Evolutionary conservation across 2,797 vertebrate species (phyloP), one percentile per base, ranked within the genome.

Genomic region (Bovichtus diacanthus): DNA sequence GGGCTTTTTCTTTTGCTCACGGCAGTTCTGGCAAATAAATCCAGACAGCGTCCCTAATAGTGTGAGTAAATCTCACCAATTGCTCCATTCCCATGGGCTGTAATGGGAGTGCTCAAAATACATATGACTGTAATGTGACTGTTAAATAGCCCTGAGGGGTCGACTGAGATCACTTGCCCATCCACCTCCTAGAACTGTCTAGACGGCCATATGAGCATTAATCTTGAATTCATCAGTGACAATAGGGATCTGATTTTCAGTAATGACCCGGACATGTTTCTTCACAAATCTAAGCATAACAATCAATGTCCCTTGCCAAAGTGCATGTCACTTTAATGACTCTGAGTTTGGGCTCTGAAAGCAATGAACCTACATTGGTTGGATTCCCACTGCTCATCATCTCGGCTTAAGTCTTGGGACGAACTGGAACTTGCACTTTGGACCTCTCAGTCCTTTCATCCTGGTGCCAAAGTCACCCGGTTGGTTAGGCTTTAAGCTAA

Each of bases 31-130:
- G 88, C 83, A 93, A 93, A 93, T 91, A 82, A 66, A 84, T 74
- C 67, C 81, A 86, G 88, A 86, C 78, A 54, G 61, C 39, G 19
- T 81, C 78, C 78, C 70, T 91, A 91, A 90, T 87, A 84, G 84
- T 78, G 80, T 76, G 77, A 93, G 88, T 90, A 89, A 93, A 91
- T 94, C 91, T 90, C 78, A 72, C 76, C 86, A 79, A 83, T 82
- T 43, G 74, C 59, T 68, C 66, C 27, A 25, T 77, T 92, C 88
- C 90, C 86, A 44, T 54, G 85, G 76, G 80, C 70, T 87, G 82
- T 74, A 86, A 90, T 83, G 73, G 66, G 78, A 84, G 61, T 65
- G 77, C 83, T 87, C 84, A 65, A 76, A 82, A 90, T 84, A 80
- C 86, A 70, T 50, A 29, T 29, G 62, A 69, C 66, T 86, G 76